Conservation (phyloP, 2,888 invertebrate species). For the Orgyia antiqua region DNA sequence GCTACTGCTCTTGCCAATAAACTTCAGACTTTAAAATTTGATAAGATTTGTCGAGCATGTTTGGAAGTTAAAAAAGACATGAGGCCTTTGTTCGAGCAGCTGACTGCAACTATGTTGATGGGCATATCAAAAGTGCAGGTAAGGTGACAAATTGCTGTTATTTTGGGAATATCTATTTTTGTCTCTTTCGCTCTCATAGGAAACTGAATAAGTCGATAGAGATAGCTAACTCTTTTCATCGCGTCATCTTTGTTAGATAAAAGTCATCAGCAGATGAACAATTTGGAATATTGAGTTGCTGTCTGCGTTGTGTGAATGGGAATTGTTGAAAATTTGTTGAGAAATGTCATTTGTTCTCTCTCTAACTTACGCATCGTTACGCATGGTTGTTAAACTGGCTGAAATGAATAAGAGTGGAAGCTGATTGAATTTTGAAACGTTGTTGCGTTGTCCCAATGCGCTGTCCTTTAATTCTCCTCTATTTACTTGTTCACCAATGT, state of each 20-base stretch:
- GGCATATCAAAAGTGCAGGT: constrained; percentile 80
- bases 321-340: constrained; percentile 58
- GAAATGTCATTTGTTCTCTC: constrained; percentile 61
- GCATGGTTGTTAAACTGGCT: constrained; percentile 35
- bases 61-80: constrained; percentile 81
- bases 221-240: constrained; percentile 49
- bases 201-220: constrained; percentile 30
- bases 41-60: constrained; percentile 81
- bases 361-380: constrained; percentile 31
- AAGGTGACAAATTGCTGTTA: constrained; percentile 54
- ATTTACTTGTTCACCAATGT: too few relatives aligned
- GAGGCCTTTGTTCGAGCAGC: constrained; percentile 81
- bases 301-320: constrained; percentile 27
- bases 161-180: constrained; percentile 61
- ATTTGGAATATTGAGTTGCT: constrained; percentile 47
- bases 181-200: constrained; percentile 55
- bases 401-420: constrained; percentile 29
- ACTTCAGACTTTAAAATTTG: constrained; percentile 60
- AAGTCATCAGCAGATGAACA: constrained; percentile 50
- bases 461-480: too few relatives aligned
- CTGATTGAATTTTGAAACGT: constrained; percentile 21
- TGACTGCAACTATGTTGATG: constrained; percentile 82
- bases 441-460: too few relatives aligned
- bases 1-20: constrained; percentile 53
- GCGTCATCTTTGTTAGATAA: constrained; percentile 72